Conservation (phyloP, 2,888 invertebrate species). For the Drosophila gaucha region DNA sequence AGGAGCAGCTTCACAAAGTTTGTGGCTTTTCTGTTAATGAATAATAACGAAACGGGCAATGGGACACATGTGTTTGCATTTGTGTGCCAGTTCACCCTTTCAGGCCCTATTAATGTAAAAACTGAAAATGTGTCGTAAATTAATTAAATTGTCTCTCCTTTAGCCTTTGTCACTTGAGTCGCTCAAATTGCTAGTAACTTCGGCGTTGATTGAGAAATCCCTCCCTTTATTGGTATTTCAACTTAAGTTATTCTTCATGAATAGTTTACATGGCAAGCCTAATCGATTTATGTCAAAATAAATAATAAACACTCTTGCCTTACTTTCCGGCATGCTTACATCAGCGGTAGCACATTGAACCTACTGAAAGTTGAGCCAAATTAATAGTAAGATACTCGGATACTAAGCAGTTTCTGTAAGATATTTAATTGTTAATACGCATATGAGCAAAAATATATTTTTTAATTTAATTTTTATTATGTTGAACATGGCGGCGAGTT, state of each 20-base stretch:
- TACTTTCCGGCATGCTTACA: too few relatives aligned
- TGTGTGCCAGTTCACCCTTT: conserved; percentile 30
- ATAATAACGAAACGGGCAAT: conserved; percentile 62
- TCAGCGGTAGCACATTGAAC: too few relatives aligned
- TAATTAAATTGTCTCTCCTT: conserved; percentile 69
- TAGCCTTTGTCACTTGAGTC: conserved; percentile 17
- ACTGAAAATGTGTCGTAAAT: conserved; percentile 66
- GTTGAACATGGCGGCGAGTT: too few relatives aligned
- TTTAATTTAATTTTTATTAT: too few relatives aligned
- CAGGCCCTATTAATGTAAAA: conserved; percentile 46
- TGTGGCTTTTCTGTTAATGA: conserved; percentile 76
- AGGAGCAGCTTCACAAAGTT: conserved; percentile 39
- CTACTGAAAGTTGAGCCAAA: background rate
- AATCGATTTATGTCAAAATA: background rate
- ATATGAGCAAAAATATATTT: too few relatives aligned
- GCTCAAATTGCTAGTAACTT: conserved; percentile 13
- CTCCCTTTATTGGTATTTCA: conserved; percentile 39
- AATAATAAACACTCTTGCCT: background rate
- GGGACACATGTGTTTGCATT: conserved; percentile 47
- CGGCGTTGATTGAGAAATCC: conserved; percentile 53
- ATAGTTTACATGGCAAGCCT: too few relatives aligned
- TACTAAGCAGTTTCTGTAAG: background rate
- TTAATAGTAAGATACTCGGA: background rate
- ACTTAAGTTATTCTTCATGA: too few relatives aligned
- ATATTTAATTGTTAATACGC: background rate